Base-by-base conservation (phyloP, 2,888 invertebrate genomes). In the Terebella lapidaria region DNA sequence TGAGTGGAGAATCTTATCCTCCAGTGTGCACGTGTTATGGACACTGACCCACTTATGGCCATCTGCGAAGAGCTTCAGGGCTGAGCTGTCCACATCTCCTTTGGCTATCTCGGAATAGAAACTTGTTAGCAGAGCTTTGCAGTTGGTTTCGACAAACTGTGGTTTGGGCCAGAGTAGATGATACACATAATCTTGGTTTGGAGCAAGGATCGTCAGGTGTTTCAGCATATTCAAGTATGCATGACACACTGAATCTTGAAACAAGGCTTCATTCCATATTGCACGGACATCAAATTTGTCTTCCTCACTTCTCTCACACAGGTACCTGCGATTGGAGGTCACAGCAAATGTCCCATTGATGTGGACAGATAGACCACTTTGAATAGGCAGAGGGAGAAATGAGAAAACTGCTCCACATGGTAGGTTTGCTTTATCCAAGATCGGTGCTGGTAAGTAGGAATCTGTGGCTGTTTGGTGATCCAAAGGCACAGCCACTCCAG, bases 331-430 rank as follows among this genome's bases (percentile, higher is more conserved):
- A 60, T 72, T 72, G 15, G 73, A 68, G 3, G 70, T 70, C 2
- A 77, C 67, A 3, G 74, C 67, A 65, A 78, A 78, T 5, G 71
- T 67, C 1, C 72, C 75, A 58, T 76, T 78, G 4, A 78, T 62
- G 59, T 76, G 75, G 26, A 76, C 68, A 2, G 73, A 72, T 28
- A 77, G 67, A 1, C 63, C 61, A 28, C 69, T 68, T 25, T 61
- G 58, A 10, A 74, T 64, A 25, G 77, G 74, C 10, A 77, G 66
- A 0, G 76, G 77, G 22, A 78, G 60, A 59, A 69, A 78, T 59
- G 75, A 74, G 65, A 76, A 78, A 0, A 75, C 29, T 10, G 61
- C 46, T 18, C 69, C 69, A 28, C 42, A 45, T 25, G 54, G 56
- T 4, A 46, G 42, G n/a, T 30, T 28, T 25, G 25, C 15, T 18